Percentiles rank a stretch among this genome's conserved stretches.
These are phyloP conservation scores for Anas platyrhynchos DNA, from an alignment of 2,113 vertebrate genomes.

Conservation along the genomic window DNA sequence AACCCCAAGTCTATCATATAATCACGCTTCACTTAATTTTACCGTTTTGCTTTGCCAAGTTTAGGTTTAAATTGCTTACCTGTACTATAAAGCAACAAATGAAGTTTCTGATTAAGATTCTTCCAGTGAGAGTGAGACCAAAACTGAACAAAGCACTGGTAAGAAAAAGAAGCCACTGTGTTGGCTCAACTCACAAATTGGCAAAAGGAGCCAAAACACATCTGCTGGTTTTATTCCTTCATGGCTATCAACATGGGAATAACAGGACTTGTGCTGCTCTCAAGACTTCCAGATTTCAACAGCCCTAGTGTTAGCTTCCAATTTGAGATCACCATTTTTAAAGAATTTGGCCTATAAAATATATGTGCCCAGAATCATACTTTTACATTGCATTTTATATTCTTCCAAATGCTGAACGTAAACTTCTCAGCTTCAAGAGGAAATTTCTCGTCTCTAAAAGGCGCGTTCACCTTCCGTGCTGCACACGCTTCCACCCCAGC, in stretches of 20 bases:
- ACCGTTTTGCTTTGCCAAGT: neutral
- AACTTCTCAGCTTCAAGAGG: too few relatives aligned
- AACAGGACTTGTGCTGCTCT: accelerated
- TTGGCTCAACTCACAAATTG: neutral
- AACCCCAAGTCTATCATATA: neutral
- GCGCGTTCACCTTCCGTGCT: neutral
- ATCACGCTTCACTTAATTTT: accelerated
- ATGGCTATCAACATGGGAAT: too few relatives aligned
- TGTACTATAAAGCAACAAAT: neutral
- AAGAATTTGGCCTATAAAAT: neutral
- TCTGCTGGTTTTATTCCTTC: neutral
- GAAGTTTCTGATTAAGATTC: neutral
- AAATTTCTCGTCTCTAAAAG: neutral
- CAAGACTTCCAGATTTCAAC: too few relatives aligned
- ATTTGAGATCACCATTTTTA: neutral
- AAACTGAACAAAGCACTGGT: neutral
- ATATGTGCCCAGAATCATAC: neutral
- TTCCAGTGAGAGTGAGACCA: neutral
- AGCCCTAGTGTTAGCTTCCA: neutral
- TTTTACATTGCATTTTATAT: accelerated
- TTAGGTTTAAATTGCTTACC: neutral
- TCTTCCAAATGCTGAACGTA: neutral
- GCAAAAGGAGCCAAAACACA: neutral
- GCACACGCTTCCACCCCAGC: neutral
- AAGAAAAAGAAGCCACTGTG: too few relatives aligned